Evolutionary conservation across 1,140 invertebrate genomes (phyloP).

Genomic region (Semibalanus balanoides): DNA sequence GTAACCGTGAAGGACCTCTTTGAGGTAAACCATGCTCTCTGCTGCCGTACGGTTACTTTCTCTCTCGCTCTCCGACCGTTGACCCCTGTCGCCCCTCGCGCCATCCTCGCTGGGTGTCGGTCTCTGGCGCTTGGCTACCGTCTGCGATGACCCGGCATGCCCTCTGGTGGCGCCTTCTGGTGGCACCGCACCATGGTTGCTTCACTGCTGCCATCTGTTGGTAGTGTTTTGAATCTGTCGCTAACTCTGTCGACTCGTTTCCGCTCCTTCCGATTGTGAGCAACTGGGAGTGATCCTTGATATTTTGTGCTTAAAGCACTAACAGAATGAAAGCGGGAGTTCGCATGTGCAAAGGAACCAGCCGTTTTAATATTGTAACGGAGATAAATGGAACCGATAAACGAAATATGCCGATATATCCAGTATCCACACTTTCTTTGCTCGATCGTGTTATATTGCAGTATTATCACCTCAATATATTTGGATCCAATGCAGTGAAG

Average conservation of each 20-base stretch:
- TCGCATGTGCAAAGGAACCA: neutral
- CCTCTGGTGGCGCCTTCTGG: too few species aligned
- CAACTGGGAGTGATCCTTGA: neutral
- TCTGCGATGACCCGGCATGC: neutral
- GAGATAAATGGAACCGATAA: too few species aligned
- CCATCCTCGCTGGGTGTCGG: neutral
- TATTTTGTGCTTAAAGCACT: neutral
- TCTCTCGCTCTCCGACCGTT: neutral
- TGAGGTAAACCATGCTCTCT: neutral
- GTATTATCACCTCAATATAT: too few species aligned
- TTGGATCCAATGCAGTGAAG: too few species aligned
- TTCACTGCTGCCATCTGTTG: neutral
- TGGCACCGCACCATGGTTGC: too few species aligned
- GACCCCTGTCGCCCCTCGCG: neutral
- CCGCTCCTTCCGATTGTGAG: neutral
- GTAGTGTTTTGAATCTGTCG: neutral
- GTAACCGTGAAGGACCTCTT: slow-evolving; percentile 5
- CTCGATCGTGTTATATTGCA: too few species aligned
- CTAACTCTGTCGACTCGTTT: neutral
- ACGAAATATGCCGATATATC: too few species aligned
- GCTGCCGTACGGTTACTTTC: neutral
- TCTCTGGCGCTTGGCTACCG: neutral
- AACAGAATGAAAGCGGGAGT: neutral
- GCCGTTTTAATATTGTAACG: too few species aligned
- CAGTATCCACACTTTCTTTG: too few species aligned